phyloP scores from a whole-genome alignment of 2,113 vertebrate species.

The Cervus canadensis region DNA sequence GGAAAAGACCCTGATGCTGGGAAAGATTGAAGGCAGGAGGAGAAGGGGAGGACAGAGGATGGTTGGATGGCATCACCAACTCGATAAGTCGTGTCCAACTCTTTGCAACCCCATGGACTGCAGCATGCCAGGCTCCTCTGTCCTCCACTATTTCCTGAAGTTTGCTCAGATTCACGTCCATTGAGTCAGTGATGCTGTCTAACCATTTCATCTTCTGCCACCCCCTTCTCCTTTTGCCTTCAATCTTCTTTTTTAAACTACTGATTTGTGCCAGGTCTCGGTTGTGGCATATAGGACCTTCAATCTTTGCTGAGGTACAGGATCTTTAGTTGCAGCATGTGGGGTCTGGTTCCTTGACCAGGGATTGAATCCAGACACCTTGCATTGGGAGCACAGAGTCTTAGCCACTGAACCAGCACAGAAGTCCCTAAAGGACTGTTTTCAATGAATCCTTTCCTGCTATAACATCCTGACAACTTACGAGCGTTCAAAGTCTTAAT shows the following conservation, averaged over 20 bases:
- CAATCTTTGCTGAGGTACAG: not conserved
- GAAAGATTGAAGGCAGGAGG: not conserved
- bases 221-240: not conserved
- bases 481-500: not conserved
- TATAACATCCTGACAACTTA: not conserved
- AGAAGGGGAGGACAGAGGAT: not conserved
- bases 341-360: not conserved
- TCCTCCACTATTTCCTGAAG: not conserved
- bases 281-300: not conserved
- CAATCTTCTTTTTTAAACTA: not conserved
- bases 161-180: not conserved
- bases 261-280: not conserved
- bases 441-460: not conserved
- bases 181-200: not conserved
- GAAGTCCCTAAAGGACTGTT: not conserved
- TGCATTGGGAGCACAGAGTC: not conserved
- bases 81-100: not conserved
- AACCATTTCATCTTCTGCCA: not conserved
- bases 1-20: not conserved
- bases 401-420: not conserved
- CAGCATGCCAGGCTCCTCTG: not conserved
- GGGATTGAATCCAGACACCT: not conserved
- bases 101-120: not conserved
- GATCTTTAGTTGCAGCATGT: not conserved
- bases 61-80: not conserved